phyloP scores from a whole-genome alignment of 2,113 vertebrate genomes.

The Paracanthobrama guichenoti region DNA sequence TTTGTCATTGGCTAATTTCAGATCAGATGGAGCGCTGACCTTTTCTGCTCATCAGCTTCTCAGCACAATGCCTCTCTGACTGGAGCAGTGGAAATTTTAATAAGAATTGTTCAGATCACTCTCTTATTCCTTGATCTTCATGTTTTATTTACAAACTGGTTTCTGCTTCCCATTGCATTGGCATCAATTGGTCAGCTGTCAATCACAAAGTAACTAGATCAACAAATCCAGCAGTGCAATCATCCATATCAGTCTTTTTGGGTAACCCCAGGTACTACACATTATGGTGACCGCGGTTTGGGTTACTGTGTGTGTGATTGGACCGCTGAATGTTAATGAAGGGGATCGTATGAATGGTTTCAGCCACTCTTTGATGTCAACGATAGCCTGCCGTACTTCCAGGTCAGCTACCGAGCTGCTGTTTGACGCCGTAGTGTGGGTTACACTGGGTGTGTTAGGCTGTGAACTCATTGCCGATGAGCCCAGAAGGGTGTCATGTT shows the following conservation, averaged over 20 bases:
- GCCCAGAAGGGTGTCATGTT: conserved; percentile 42
- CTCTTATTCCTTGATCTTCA: conserved; percentile 50
- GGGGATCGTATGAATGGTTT: conserved; percentile 53
- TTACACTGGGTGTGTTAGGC: conserved; percentile 47
- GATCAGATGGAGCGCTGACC: neutral
- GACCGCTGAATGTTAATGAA: conserved; percentile 61
- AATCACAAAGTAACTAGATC: conserved; percentile 34
- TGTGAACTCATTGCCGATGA: conserved; percentile 45
- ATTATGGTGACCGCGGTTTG: conserved; percentile 36
- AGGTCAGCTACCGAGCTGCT: conserved; percentile 47
- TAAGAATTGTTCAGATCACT: conserved; percentile 65
- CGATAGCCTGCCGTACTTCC: conserved; percentile 50
- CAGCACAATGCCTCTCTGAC: neutral
- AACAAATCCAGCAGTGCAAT: conserved; percentile 47
- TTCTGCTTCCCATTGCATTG: conserved; percentile 48
- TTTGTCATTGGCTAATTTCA: conserved; percentile 51
- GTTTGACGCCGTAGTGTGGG: conserved; percentile 48
- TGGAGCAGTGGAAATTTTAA: conserved; percentile 54
- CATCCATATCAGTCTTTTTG: conserved; percentile 18
- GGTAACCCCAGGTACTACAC: conserved; percentile 29
- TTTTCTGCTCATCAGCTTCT: conserved; percentile 54
- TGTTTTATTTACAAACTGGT: conserved; percentile 56
- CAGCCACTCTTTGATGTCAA: conserved; percentile 46
- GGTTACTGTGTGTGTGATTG: conserved; percentile 44
- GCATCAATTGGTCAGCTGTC: conserved; percentile 53